Evolutionary conservation across 2,888 invertebrate genomes (phyloP), one percentile per base, ranked within the genome.

Genomic region (Cephus rjabovi): DNA sequence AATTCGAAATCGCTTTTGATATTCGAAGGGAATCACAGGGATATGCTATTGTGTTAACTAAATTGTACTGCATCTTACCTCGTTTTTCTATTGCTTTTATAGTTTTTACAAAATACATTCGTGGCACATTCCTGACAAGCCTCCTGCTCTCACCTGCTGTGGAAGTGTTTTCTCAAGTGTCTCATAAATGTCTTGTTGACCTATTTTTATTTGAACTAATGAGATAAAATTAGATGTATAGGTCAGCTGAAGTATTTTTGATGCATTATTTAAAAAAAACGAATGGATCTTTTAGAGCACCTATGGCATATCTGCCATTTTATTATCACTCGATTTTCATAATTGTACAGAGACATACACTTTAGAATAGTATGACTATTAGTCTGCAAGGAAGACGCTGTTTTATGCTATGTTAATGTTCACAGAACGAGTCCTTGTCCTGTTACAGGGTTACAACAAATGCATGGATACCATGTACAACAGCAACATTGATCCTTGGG

Each of bases 401-500:
- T 9, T 11, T 56, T 56, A 23, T 56, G 1, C 56, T 23, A 23
- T 0, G 56, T 23, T 56, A 23, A 56, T 56, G 1, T 23, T 56
- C 56, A 56, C 56, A 56, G 56, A 2, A 56, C 23, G 9, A 56
- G 56, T 56, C 23, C 56, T 56, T 56, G 6, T 56, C 23, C 6
- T 34, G 33, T 71, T 71, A 33, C 71, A 71, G 71, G 71, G 0
- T 34, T 34, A 34, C 71, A 34, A 31, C 71, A 33, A 71, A 71
- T 71, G 71, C 3, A 81, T 77, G 77, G 79, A 76, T 31, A 37
- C 75, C 56, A 91, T 91, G 90, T 90, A 90, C 80, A 88, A 86
- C 82, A 88, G 86, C 79, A 88, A 85, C 75, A 91, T 91, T 77
- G 90, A 91, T 77, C 91, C 91, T 0, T 91, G 91, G 91, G 91